Evolutionary conservation across 2,797 vertebrate genomes (phyloP), one percentile per base, ranked within the genome.

Genomic region (Typhlichthys eigenmanni): DNA sequence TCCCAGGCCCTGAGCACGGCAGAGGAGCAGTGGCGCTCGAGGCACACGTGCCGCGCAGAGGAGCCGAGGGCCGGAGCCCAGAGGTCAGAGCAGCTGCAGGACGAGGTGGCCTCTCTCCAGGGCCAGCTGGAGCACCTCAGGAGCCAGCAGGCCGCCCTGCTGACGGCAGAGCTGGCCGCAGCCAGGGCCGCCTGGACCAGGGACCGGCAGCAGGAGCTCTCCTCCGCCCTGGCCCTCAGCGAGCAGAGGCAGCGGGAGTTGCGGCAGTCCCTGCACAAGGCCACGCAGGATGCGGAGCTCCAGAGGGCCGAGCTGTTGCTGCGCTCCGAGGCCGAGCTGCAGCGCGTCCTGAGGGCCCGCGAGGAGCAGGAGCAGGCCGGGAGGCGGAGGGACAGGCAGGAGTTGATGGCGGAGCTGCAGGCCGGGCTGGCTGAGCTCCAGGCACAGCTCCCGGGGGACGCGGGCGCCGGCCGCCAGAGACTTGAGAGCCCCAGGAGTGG

Each of bases 181-280:
- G 95, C 95, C 0, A 88, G 84, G 76, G 92, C 91, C 10, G 90
- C 90, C 60, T 98, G 96, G 95, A 95, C 89, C 85, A 88, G 92
- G 82, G 94, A 96, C 72, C 96, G 95, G 69, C 94, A 95, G 69
- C 94, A 97, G 81, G 96, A 98, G 89, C 89, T 96, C 45, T 81
- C 88, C n/a, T 85, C 74, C 71, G 67, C 96, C 55, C 93, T 92
- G 76, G 80, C 80, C 13, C 92, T 92, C 79, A 90, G 92, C 16
- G 95, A 97, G 64, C 90, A 88, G 75, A 91, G 94, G 85, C 86
- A 96, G 62, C 90, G 94, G 43, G 93, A 95, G 64, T 93, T 55
- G 54, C 13, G 12, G 13, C 91, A 94, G 72, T 86, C 92, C 32
- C 78, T 95, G 69, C 78, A 86, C 47, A 83, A 87, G 66, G 89